Evolutionary conservation across 2,113 vertebrate genomes (phyloP).

Genomic region (Tautogolabrus adspersus): DNA sequence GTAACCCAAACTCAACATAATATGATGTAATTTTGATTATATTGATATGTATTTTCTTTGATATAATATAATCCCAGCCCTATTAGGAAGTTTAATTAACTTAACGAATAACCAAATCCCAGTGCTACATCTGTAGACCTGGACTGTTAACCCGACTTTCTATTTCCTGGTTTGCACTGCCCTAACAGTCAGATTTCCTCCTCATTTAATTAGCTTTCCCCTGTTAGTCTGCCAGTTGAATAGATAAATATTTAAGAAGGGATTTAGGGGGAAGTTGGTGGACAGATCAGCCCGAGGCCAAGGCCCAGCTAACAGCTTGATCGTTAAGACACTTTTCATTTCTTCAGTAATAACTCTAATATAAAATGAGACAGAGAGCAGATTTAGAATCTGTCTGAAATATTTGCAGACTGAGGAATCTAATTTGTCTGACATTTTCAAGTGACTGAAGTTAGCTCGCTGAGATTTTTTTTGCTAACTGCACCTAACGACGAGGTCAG

Average conservation of each 20-base stretch:
- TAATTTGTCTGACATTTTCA: constrained; percentile 21
- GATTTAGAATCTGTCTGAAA: constrained; percentile 16
- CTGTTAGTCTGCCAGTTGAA: constrained; percentile 51
- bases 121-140: constrained; percentile 26
- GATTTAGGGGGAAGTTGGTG: constrained; percentile 56
- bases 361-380: constrained; percentile 39
- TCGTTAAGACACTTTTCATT: constrained; percentile 40
- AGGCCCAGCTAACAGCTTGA: constrained; percentile 26
- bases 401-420: constrained; percentile 18
- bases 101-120: constrained; percentile 5
- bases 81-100: constrained; percentile 1
- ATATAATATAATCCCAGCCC: not conserved
- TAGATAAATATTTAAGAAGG: constrained; percentile 61
- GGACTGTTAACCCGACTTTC: constrained; percentile 26
- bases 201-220: constrained; percentile 57
- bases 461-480: constrained; percentile 22
- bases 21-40: not conserved
- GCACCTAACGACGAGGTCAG: not conserved
- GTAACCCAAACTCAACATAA: no score
- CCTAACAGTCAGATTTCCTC: constrained; percentile 36
- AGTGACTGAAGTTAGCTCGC: constrained; percentile 1
- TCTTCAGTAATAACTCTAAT: constrained; percentile 29
- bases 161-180: constrained; percentile 26
- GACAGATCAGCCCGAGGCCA: constrained; percentile 44
- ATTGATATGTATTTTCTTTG: not conserved